Evolutionary conservation across 2,888 invertebrate species (phyloP), one percentile per base, ranked within the genome.

Genomic region (Luperina testacea): DNA sequence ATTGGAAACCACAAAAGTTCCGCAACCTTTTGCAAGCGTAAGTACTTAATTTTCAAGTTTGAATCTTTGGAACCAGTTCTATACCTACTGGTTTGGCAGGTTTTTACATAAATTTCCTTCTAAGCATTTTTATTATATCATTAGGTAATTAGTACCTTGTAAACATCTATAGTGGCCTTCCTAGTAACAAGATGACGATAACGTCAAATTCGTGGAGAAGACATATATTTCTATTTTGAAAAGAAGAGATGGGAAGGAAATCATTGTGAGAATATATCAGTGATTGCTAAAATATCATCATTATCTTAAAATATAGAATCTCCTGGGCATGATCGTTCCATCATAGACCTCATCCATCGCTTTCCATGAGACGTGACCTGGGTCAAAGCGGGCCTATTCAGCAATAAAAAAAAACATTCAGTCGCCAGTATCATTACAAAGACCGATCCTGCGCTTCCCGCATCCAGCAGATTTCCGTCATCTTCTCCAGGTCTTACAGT

Each of bases 81-180:
- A 8, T 51, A 67, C 5, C 9, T n/a, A 38, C 64, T 71, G 24
- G 77, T 74, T 86, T 68, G 45, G 8, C 67, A 38, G 42, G 86
- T 82, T 71, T 63, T 32, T 15, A 32, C 7, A 24, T 48, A 51
- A 82, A 84, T 84, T 59, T 17, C 59, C 27, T 57, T 20, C 2
- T 48, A 70, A 63, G 15, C 15, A 32, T 64, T 72, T 64, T 70
- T 20, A 45, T 63, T 11, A 57, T 32, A 15, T 20, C 5, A 48
- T 45, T 48, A 51, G 38, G 13, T 38, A 48, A 48, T 17, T 57
- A 59, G 38, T n/a, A 24, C 6, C 17, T 42, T 42, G 24, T 32
- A 65, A 76, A 75, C 17, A 42, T 48, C 0, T 75, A 7, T 8
- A 17, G 1, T 68, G 24, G 24, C 51, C 38, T 61, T 8, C 2